Evolutionary conservation across 2,888 invertebrate species (phyloP).

Genomic region (Exephanes ischioxanthus): DNA sequence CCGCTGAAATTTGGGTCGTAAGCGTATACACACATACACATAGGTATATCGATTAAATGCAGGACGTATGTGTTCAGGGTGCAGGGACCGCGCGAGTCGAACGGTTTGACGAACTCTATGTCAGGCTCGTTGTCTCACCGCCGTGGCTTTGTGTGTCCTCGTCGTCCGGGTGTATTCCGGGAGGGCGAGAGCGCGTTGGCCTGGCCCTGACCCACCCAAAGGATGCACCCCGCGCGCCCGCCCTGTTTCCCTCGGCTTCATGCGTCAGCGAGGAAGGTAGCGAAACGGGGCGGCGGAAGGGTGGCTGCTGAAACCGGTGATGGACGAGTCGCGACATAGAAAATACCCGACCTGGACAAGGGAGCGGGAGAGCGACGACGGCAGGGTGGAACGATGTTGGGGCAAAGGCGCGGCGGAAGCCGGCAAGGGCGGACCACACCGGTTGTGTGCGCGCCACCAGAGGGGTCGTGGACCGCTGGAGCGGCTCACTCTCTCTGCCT

Average conservation of each 20-base stretch:
- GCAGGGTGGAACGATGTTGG: slow-evolving; percentile 47
- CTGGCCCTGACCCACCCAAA: slow-evolving; percentile 84
- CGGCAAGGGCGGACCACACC: slow-evolving; percentile 60
- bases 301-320: slow-evolving; percentile 56
- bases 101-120: slow-evolving; percentile 77
- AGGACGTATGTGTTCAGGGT: slow-evolving; percentile 67
- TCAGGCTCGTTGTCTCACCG: slow-evolving; percentile 30
- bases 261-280: slow-evolving; percentile 44
- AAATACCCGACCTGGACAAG: slow-evolving; percentile 65
- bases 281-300: slow-evolving; percentile 67
- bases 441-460: slow-evolving; percentile 54
- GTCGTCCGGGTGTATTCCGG: slow-evolving; percentile 15
- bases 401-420: slow-evolving; percentile 39
- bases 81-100: slow-evolving; percentile 73
- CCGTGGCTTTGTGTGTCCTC: slow-evolving; percentile 21
- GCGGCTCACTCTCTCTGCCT: slow-evolving; percentile 10
- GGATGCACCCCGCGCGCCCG: slow-evolving; percentile 77
- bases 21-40: background rate
- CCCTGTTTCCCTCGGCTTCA: slow-evolving; percentile 43
- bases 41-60: slow-evolving; percentile 16
- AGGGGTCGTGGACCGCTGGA: slow-evolving; percentile 66
- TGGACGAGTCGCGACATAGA: slow-evolving; percentile 64
- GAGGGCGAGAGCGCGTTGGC: slow-evolving; percentile 58
- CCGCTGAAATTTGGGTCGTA: background rate
- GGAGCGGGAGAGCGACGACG: slow-evolving; percentile 58